Conservation (phyloP, 2,888 invertebrate species). For the Trachelus iudaicus region DNA sequence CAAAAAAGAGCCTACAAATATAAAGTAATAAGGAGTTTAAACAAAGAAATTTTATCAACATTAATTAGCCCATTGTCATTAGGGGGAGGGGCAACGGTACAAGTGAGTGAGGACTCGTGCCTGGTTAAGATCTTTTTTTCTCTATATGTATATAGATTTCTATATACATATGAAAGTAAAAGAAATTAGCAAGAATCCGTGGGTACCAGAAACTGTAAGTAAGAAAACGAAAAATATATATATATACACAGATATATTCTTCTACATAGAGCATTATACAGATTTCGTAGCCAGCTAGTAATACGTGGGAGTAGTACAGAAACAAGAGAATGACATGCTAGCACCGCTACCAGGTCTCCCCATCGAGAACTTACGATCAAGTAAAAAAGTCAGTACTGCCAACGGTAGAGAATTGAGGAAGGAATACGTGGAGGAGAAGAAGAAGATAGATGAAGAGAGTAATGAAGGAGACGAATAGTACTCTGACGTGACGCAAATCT, state of each 20-base stretch:
- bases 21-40: background rate
- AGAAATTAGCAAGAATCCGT: background rate
- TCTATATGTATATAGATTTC: background rate
- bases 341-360: slow-evolving; percentile 36
- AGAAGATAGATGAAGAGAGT: background rate
- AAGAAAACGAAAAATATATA: background rate
- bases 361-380: slow-evolving; percentile 28
- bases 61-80: background rate
- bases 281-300: background rate
- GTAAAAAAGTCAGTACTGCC: background rate
- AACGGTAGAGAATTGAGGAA: background rate
- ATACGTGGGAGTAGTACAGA: slow-evolving; percentile 34
- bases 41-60: background rate
- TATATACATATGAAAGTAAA: background rate
- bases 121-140: too few relatives aligned
- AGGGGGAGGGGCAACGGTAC: background rate
- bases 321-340: slow-evolving; percentile 44
- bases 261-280: background rate
- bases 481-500: slow-evolving; percentile 36
- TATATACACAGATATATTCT: background rate
- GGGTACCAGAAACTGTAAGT: background rate
- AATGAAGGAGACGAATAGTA: slow-evolving; percentile 22
- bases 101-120: too few relatives aligned
- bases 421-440: background rate
- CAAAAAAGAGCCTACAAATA: background rate